Conservation (phyloP, 2,797 vertebrate species). For the Percopsis omiscomaycus region DNA sequence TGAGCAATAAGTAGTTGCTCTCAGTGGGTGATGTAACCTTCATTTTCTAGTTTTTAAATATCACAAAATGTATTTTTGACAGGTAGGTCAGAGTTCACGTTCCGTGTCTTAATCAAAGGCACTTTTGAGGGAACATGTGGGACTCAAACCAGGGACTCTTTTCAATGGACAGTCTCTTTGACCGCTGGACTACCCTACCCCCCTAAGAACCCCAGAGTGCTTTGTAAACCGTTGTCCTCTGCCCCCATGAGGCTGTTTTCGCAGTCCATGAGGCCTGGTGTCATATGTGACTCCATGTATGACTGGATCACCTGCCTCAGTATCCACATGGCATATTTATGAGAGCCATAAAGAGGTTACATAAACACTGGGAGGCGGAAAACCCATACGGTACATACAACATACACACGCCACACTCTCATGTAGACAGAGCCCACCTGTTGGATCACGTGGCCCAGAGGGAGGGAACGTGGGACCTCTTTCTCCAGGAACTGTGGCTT, state of each 20-base stretch:
- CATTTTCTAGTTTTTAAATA: no score
- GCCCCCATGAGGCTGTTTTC: background rate
- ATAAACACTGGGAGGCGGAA: constrained; percentile 25
- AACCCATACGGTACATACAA: constrained; percentile 12
- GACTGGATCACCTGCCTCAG: constrained; percentile 4
- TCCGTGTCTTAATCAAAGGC: no score
- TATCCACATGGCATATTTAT: constrained; percentile 32
- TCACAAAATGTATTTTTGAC: no score
- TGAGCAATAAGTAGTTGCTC: no score
- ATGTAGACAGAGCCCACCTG: constrained; percentile 38
- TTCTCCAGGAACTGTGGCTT: constrained; percentile 11
- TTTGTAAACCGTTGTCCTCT: background rate
- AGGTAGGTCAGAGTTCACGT: no score
- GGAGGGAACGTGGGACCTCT: constrained; percentile 2
- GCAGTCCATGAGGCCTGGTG: constrained; percentile 8
- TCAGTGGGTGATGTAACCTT: no score
- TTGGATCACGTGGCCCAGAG: constrained; percentile 18
- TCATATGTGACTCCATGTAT: constrained; percentile 2
- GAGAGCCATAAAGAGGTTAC: constrained; percentile 38
- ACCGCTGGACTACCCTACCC: background rate
- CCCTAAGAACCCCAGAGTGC: background rate
- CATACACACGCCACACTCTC: constrained; percentile 10
- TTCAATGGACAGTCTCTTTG: background rate
- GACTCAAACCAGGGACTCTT: background rate
- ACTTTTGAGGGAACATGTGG: background rate